Base-by-base conservation (phyloP, 2,888 invertebrate genomes). In the Phytoseiulus persimilis region DNA sequence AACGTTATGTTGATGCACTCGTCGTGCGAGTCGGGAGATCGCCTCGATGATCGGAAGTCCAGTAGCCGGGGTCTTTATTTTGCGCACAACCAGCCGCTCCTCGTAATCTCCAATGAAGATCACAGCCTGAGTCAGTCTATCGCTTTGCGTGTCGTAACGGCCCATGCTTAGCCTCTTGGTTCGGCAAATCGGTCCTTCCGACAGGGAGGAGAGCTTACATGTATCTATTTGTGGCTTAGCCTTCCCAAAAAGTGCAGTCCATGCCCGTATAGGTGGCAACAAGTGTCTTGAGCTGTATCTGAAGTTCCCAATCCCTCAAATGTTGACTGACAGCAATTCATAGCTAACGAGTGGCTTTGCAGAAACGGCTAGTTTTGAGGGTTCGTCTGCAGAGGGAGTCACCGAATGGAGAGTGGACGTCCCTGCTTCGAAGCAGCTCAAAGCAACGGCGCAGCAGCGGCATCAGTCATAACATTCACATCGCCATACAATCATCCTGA, bases 331-430 rank as follows among this genome's bases (percentile, higher is more conserved):
- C 65, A 65, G 65, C 65, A 65, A 87, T 87, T 33, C 31, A 45
- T 87, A 45, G 87, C 87, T 87, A 87, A 87, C 87, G 87, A 39
- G 87, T 87, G 87, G 87, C 87, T 87, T 87, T 87, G 87, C 87
- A 87, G 87, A 87, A 45, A 32, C 39, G 39, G 87, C 87, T 87
- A 39, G 87, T 45, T 87, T 45, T 45, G 87, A 87, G 87, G 87
- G 87, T 45, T 45, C 87, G 87, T 32, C 87, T 33, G 32, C 87
- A 65, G 65, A 65, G 65, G 87, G 39, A 87, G 45, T 32, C 87
- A 45, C 87, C 87, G 87, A 87, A 39, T 33, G 87, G 87, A 87
- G 39, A 87, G 87, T 87, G 87, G 39, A 87, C 87, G 87, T n/a
- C 39, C 87, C 87, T 33, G 28, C 39, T n/a, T 11, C 28, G 39